Evolutionary conservation across 2,113 vertebrate genomes (phyloP).

Genomic region (Muscicapa adusta): DNA sequence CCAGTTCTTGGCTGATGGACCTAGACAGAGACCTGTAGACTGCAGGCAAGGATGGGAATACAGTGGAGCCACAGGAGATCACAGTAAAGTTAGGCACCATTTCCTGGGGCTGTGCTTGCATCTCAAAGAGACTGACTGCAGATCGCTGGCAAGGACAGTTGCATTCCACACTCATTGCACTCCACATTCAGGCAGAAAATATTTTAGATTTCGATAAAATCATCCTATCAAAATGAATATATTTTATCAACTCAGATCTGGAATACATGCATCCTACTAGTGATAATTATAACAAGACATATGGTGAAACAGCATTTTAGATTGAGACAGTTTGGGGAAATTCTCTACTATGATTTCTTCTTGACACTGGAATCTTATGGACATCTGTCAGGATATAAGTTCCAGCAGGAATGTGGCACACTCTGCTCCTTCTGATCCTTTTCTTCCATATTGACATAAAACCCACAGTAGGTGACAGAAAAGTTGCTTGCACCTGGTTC

Average conservation of each 20-base stretch:
- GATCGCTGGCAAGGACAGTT: neutral
- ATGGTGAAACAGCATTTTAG: conserved; percentile 51
- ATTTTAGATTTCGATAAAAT: conserved; percentile 55
- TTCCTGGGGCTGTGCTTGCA: neutral
- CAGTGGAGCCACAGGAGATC: neutral
- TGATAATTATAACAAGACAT: conserved; percentile 49
- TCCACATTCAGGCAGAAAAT: conserved; percentile 45
- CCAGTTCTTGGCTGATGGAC: neutral
- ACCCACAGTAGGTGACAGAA: conserved; percentile 38
- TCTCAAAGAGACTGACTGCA: conserved; percentile 12
- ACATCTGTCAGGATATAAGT: conserved; percentile 42
- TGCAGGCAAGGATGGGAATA: neutral
- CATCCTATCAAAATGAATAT: conserved; percentile 51
- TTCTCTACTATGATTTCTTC: conserved; percentile 50
- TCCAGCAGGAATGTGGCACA: conserved; percentile 38
- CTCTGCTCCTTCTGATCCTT: conserved; percentile 4
- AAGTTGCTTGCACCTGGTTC: conserved; percentile 41
- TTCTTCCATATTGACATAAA: conserved; percentile 44
- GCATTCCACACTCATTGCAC: conserved; percentile 17
- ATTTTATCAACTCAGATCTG: conserved; percentile 53
- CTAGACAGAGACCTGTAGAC: neutral
- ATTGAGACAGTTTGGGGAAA: conserved; percentile 49
- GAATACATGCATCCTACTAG: conserved; percentile 26
- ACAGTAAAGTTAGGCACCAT: neutral
- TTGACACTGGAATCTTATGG: conserved; percentile 43